These are phyloP conservation scores for Parauchenoglanis punctatus DNA, from an alignment of 2,797 vertebrate species.

Conservation along the genomic window DNA sequence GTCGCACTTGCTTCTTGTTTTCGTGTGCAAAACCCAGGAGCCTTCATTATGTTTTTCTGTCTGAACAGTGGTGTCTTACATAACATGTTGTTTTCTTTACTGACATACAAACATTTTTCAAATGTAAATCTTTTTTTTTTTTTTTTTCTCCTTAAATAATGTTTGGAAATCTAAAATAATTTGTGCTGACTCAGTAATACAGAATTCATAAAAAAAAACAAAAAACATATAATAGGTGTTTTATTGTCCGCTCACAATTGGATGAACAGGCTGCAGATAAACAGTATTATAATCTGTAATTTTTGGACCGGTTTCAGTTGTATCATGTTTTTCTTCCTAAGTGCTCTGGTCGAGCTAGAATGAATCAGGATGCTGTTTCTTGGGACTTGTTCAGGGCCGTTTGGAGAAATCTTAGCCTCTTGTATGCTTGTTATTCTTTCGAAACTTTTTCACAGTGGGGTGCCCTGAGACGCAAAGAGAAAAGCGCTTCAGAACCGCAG, in stretches of 20 bases:
- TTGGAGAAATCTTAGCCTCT: constrained; percentile 61
- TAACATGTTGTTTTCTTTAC: too few species aligned
- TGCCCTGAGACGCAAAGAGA: constrained; percentile 53
- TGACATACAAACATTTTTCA: too few species aligned
- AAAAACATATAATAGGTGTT: background rate
- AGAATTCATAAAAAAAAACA: too few species aligned
- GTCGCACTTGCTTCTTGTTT: too few species aligned
- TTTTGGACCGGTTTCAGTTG: constrained; percentile 39
- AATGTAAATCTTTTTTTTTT: too few species aligned
- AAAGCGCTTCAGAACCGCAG: constrained; percentile 59
- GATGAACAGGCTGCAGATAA: background rate
- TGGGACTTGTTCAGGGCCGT: constrained; percentile 39
- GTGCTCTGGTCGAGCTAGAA: constrained; percentile 42
- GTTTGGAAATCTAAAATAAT: too few species aligned
- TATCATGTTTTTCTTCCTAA: constrained; percentile 51
- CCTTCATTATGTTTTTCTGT: too few species aligned
- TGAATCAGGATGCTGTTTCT: constrained; percentile 60
- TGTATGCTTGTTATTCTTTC: constrained; percentile 62
- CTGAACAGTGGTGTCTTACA: too few species aligned
- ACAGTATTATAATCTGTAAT: constrained; percentile 19
- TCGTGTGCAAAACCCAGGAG: too few species aligned
- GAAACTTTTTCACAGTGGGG: constrained; percentile 55
- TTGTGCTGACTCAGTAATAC: too few species aligned
- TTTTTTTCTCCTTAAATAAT: too few species aligned
- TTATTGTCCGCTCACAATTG: background rate